These are phyloP conservation scores for Theonella swinhoei DNA, from an alignment of 37 sponge, comb jelly and placozoan genomes.

Conservation along the genomic window DNA sequence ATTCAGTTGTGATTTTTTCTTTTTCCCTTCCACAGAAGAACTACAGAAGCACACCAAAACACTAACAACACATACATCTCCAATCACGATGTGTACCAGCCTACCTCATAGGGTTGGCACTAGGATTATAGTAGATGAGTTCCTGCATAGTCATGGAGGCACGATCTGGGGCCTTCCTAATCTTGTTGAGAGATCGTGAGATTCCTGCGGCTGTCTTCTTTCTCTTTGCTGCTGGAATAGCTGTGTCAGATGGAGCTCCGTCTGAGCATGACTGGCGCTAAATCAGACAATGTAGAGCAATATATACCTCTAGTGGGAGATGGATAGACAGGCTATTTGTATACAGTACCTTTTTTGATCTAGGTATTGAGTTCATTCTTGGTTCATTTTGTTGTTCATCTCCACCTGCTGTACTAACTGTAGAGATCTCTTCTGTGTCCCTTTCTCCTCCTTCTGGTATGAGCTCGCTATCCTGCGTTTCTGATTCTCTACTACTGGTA, in stretches of 20 bases:
- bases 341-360: too few relatives aligned
- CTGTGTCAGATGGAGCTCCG: neutral
- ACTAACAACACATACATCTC: too few relatives aligned
- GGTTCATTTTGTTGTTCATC: neutral
- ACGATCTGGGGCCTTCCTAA: conserved; percentile 60
- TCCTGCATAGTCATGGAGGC: conserved; percentile 84
- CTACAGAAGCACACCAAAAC: neutral
- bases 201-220: neutral
- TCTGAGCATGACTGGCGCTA: neutral
- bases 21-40: conserved; percentile 21
- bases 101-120: conserved; percentile 87
- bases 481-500: neutral
- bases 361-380: too few relatives aligned
- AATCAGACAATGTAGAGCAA: neutral
- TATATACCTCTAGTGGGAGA: too few relatives aligned
- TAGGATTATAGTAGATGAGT: conserved; percentile 86
- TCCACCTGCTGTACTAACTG: neutral
- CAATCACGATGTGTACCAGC: too few relatives aligned
- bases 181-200: neutral
- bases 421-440: neutral
- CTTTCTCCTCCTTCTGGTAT: neutral
- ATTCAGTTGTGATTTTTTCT: neutral
- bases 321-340: too few relatives aligned
- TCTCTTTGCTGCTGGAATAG: conserved; percentile 4
- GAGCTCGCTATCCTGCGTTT: neutral